Base-by-base conservation (phyloP, 2,113 vertebrate genomes). In the Cinclus cinclus region DNA sequence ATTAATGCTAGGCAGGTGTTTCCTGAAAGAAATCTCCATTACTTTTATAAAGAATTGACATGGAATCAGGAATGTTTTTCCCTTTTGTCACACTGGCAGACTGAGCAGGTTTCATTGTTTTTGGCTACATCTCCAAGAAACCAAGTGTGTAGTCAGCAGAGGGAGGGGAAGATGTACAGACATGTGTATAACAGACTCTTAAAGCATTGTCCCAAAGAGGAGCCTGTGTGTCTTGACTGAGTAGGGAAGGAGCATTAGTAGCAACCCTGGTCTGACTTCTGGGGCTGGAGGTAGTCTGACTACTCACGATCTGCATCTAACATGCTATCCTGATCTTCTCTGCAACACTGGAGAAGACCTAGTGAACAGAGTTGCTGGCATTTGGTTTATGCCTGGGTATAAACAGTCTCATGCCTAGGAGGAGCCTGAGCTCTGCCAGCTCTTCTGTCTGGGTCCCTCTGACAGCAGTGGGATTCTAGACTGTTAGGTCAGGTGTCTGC, bases 11-110 rank as follows among this genome's bases (percentile, higher is more conserved):
- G 28, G 69, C 20, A 64, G 44, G 12, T 82, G 70, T 65, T 87
- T 93, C 49, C 70, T 76, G 75, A 91, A 90, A 91, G 68, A 91
- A 91, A 64, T 49, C 31, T n/a, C 28, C 44, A 18, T 60, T 85
- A 52, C 64, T 74, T 77, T 87, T 35, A 35, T 63, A 33, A 83
- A 89, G 46, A 87, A 27, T n/a, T 68, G 37, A 49, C 20, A 21
- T 23, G 22, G 41, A 91, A 75, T 17, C 47, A 50, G 25, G 22
- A 52, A 33, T 63, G 7, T 46, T 50, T 83, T 87, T 74, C 2
- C 27, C 15, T 7, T 92, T 87, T 78, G 33, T 78, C 83, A 53
- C 33, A 31, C 19, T 21, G 33, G 9, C 8, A 63, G 37, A n/a
- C 10, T 22, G 46, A 44, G 15, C 11, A 78, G 56, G 22, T 33